A percentile compares a stretch with the other conserved stretches of the same genome.
Conservation (phyloP, 2,113 vertebrate genomes). For the Carassius carassius region DNA sequence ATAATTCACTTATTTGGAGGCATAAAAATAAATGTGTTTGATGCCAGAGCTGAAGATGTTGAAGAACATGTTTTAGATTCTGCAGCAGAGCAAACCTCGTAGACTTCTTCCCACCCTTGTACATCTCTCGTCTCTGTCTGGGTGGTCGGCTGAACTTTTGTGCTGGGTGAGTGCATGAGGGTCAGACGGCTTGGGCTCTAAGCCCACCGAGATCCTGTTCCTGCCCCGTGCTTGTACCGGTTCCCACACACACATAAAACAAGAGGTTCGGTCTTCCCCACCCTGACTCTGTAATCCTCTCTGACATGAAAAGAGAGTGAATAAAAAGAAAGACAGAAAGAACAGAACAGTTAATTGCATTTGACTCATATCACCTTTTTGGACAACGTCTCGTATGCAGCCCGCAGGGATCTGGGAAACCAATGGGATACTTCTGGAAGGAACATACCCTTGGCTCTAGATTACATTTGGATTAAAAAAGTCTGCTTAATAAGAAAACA, state of each 20-base stretch:
- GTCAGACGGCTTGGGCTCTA: slow-evolving; percentile 32
- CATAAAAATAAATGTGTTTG: not conserved
- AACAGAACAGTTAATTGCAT: slow-evolving; percentile 61
- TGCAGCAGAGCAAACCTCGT: not conserved
- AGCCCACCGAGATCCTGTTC: slow-evolving; percentile 31
- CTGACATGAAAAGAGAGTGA: slow-evolving; percentile 52
- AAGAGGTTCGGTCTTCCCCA: not conserved
- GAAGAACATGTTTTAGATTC: not conserved
- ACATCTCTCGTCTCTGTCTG: slow-evolving; percentile 36
- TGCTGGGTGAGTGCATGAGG: slow-evolving; percentile 20
- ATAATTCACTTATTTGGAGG: not conserved
- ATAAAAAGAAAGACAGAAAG: slow-evolving; percentile 59
- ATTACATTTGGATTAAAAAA: slow-evolving; percentile 1
- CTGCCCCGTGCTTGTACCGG: not conserved
- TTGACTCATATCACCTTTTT: slow-evolving; percentile 43
- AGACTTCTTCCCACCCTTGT: slow-evolving; percentile 13
- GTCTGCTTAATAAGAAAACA: not conserved
- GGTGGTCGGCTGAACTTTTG: slow-evolving; percentile 33
- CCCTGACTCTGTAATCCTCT: slow-evolving; percentile 62
- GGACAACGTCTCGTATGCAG: not conserved
- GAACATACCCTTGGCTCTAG: not conserved
- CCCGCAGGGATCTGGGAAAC: slow-evolving; percentile 8
- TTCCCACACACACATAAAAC: slow-evolving; percentile 43
- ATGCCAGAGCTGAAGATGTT: not conserved
- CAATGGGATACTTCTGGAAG: slow-evolving; percentile 19